Conservation (phyloP, 2,888 invertebrate genomes). For the Leptopilina myrica region DNA sequence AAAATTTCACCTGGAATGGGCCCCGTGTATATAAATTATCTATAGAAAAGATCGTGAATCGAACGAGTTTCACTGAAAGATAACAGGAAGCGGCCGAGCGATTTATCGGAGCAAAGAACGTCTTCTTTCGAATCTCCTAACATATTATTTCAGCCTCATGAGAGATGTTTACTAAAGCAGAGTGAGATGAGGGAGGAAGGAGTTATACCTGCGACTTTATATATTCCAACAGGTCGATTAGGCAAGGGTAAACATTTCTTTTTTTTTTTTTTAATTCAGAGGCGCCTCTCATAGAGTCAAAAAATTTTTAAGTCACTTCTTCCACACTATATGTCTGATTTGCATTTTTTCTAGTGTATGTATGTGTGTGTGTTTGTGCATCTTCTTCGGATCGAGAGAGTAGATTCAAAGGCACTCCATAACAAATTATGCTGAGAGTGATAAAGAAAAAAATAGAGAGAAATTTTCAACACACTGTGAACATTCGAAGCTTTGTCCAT, state of each 20-base stretch:
- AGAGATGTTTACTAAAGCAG: slow-evolving; percentile 58
- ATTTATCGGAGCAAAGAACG: slow-evolving; percentile 56
- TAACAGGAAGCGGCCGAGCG: slow-evolving; percentile 58
- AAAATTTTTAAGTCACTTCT: slow-evolving; percentile 36
- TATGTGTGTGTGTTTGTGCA: slow-evolving; percentile 24
- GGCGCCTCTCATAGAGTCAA: slow-evolving; percentile 18
- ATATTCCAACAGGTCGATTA: slow-evolving; percentile 28
- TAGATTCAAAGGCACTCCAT: slow-evolving; percentile 30
- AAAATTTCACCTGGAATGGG: no score
- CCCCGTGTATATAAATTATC: slow-evolving; percentile 23
- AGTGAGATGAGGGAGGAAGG: slow-evolving; percentile 44
- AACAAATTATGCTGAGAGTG: slow-evolving; percentile 35
- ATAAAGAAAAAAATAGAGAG: slow-evolving; percentile 14
- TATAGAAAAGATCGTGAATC: slow-evolving; percentile 51
- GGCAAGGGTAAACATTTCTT: slow-evolving; percentile 21
- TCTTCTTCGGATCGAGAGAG: slow-evolving; percentile 12
- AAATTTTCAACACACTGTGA: slow-evolving; percentile 16
- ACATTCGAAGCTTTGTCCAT: slow-evolving; percentile 35
- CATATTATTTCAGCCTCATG: slow-evolving; percentile 58
- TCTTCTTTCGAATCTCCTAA: slow-evolving; percentile 51
- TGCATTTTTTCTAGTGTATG: slow-evolving; percentile 30
- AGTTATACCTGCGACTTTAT: slow-evolving; percentile 24
- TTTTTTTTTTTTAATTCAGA: not conserved
- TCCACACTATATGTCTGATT: slow-evolving; percentile 18
- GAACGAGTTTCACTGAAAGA: slow-evolving; percentile 59